phyloP scores from a whole-genome alignment of 2,888 invertebrate genomes.

The Eilema depressum region DNA sequence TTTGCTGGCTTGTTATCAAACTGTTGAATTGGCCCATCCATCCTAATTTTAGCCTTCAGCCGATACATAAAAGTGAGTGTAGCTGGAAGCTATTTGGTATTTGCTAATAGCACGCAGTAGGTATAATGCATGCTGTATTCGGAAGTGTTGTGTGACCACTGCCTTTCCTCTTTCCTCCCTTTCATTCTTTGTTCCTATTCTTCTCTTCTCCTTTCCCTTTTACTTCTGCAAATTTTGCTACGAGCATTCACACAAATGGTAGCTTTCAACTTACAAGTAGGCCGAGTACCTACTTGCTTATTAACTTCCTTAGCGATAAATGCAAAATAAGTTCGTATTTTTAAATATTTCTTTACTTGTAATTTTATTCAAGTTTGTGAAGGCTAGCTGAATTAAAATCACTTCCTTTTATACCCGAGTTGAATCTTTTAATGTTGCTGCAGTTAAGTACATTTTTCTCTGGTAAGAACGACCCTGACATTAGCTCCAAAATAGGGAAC shows the following conservation, averaged over 20 bases:
- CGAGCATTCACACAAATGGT: too few relatives aligned
- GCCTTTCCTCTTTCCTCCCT: background rate
- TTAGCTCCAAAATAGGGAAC: background rate
- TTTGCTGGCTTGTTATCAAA: too few relatives aligned
- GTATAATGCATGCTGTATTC: too few relatives aligned
- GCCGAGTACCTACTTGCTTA: background rate
- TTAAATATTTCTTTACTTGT: background rate
- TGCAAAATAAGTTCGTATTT: background rate
- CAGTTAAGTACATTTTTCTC: background rate
- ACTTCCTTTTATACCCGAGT: background rate
- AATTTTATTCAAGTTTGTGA: background rate
- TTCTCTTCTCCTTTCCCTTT: background rate
- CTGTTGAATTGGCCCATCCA: too few relatives aligned
- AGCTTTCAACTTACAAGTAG: too few relatives aligned
- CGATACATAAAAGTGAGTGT: too few relatives aligned
- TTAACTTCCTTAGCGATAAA: background rate
- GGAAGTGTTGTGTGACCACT: too few relatives aligned
- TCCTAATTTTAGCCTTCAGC: too few relatives aligned
- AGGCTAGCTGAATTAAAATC: background rate
- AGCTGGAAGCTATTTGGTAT: too few relatives aligned
- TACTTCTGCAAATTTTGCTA: background rate
- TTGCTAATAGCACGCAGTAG: too few relatives aligned
- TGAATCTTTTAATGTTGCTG: background rate
- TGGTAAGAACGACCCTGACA: background rate
- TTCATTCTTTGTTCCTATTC: background rate